A percentile compares a stretch with the other conserved stretches of the same genome.
phyloP scores from a whole-genome alignment of 2,888 invertebrate genomes.

The Sturmia bella region DNA sequence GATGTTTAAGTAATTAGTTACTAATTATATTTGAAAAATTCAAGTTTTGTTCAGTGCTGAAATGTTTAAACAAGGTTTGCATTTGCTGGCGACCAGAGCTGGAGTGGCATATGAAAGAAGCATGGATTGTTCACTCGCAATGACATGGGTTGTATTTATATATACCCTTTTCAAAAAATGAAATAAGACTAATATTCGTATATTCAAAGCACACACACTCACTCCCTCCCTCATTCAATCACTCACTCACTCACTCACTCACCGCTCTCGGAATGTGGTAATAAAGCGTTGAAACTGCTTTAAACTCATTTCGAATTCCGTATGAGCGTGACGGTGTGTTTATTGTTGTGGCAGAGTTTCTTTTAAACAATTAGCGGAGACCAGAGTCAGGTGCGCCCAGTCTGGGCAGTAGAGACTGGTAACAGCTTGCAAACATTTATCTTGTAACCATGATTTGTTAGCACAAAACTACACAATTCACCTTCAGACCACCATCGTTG shows the following conservation, averaged over 20 bases:
- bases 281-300: conserved; percentile 63
- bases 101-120: conserved; percentile 32
- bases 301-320: conserved; percentile 63
- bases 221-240: background rate
- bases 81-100: background rate
- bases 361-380: conserved; percentile 67
- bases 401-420: conserved; percentile 1
- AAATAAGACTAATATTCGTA: conserved; percentile 18
- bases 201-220: conserved; percentile 16
- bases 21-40: conserved; percentile 67
- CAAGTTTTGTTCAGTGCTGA: conserved; percentile 52
- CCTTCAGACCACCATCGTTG: conserved; percentile 57
- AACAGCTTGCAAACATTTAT: conserved; percentile 31
- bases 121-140: conserved; percentile 49
- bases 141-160: conserved; percentile 70
- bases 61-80: conserved; percentile 54
- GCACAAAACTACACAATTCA: conserved; percentile 41
- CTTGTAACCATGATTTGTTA: conserved; percentile 59
- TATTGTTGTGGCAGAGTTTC: conserved; percentile 67
- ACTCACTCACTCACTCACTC: background rate
- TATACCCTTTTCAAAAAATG: conserved; percentile 67
- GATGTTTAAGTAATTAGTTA: conserved; percentile 63
- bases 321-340: conserved; percentile 40
- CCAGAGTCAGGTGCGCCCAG: conserved; percentile 65
- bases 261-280: background rate